Conservation (phyloP, 2,113 vertebrate genomes). For the Etheostoma cragini region DNA sequence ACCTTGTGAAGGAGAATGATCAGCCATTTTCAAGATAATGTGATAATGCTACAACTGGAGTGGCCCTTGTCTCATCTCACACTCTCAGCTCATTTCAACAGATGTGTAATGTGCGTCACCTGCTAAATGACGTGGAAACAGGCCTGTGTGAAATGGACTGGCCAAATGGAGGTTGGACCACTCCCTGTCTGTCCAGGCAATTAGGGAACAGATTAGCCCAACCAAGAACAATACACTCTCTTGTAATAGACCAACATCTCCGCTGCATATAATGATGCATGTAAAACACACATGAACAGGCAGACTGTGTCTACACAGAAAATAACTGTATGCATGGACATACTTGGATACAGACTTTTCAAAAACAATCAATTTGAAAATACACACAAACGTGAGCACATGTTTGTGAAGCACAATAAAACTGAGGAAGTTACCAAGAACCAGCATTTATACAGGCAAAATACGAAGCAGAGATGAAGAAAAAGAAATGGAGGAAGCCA, state of each 20-base stretch:
- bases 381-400: background rate
- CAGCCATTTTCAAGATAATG: conserved; percentile 37
- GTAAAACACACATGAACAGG: conserved; percentile 5
- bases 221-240: conserved; percentile 48
- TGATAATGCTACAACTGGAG: conserved; percentile 21
- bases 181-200: conserved; percentile 70
- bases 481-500: conserved; percentile 13
- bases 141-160: conserved; percentile 73
- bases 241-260: conserved; percentile 46
- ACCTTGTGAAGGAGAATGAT: conserved; percentile 50
- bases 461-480: background rate
- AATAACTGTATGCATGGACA: background rate
- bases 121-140: conserved; percentile 79
- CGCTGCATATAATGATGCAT: conserved; percentile 39
- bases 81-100: conserved; percentile 62
- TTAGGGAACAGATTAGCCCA: conserved; percentile 64
- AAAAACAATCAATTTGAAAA: background rate
- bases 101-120: conserved; percentile 78
- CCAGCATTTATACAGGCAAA: conserved; percentile 9
- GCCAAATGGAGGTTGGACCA: conserved; percentile 73
- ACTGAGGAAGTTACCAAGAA: background rate
- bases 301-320: background rate
- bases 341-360: background rate
- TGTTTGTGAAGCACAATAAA: background rate
- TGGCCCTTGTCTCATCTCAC: conserved; percentile 40